Evolutionary conservation across 2,797 vertebrate genomes (phyloP), one percentile per base, ranked within the genome.

Genomic region (Botia almorhae): DNA sequence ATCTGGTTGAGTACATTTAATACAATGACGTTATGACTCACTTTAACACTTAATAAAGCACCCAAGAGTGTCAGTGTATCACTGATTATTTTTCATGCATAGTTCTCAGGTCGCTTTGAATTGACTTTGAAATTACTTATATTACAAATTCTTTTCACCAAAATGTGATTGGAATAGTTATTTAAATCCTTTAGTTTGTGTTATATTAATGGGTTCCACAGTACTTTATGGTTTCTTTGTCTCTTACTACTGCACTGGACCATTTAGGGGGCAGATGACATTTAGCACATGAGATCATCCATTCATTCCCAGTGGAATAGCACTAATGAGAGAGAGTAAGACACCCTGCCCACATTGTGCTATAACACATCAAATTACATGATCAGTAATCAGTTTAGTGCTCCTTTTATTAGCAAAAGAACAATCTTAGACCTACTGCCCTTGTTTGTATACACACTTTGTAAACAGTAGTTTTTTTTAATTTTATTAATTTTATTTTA

Each of bases 251-350:
- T 73, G n/a, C 23, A 46, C 19, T 4, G 19, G 19, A 61, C 26
- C 8, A 60, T 46, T 60, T 12, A 60, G 39, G 19, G 19, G 26
- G 11, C 36, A n/a, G 23, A 63, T 29, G 2, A 74, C 72, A 74
- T 29, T 74, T 74, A 63, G 11, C 21, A 50, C 58, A 58, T 63
- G 11, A 63, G 23, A 74, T 63, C 72, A 74, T 74, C 72, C 58
- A 29, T 74, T 74, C 43, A 63, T 36, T 63, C 58, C 39, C 58
- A 29, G 16, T 26, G 43, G 23, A 43, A 74, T 50, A 43, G 36
- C 17, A 63, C 58, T 48, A 29, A 50, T 50, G 16, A 74, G 73
- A 19, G 73, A 74, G 61, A 51, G 48, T 46, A 8, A 51, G 26
- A 75, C 7, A 12, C 29, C 33, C 51, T 6, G 8, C 39, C 39